Evolutionary conservation across 2,113 vertebrate species (phyloP), one percentile per base, ranked within the genome.

Genomic region (Gavia stellata): DNA sequence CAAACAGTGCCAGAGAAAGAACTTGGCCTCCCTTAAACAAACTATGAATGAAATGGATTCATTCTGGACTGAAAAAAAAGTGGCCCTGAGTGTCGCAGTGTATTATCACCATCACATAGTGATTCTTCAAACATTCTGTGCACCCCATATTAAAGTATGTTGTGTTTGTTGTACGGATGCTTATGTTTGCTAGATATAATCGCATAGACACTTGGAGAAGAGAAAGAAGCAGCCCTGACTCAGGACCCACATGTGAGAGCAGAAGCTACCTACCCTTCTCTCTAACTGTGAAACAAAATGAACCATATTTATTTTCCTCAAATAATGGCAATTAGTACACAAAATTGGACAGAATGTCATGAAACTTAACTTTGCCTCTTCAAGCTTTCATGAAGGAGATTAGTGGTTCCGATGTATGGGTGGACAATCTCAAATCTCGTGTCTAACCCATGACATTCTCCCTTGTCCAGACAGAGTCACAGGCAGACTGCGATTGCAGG

Each of bases 1-100:
- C 78, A 86, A 96, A 70, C 26, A 87, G 49, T 28, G 45, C 47
- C 20, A 75, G 53, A 81, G 70, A 77, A 58, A 70, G 79, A 81
- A 72, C 31, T 6, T 34, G 18, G 65, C 83, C 56, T 81, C 40
- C 31, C 53, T 91, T 92, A 92, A 40, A 78, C 28, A 66, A 89
- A 31, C 45, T 45, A 23, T 24, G 70, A 66, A 82, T 53, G 62
- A 85, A 71, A 18, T 36, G 14, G 45, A 66, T 85, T 62, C 59
- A 68, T 59, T 13, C 2, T 6, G 17, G 17, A 61, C 20, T 50
- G 7, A 6, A 38, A n/a, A 21, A 61, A 62, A 86, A 50, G 25
- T 61, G 68, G 21, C 25, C 14, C 16, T 26, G 31, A 61, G 52
- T 34, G 15, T 62, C 14, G 4, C 40, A 85, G 40, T 29, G 18